phyloP scores from a whole-genome alignment of 1,140 invertebrate species.

The Ridgeia piscesae region DNA sequence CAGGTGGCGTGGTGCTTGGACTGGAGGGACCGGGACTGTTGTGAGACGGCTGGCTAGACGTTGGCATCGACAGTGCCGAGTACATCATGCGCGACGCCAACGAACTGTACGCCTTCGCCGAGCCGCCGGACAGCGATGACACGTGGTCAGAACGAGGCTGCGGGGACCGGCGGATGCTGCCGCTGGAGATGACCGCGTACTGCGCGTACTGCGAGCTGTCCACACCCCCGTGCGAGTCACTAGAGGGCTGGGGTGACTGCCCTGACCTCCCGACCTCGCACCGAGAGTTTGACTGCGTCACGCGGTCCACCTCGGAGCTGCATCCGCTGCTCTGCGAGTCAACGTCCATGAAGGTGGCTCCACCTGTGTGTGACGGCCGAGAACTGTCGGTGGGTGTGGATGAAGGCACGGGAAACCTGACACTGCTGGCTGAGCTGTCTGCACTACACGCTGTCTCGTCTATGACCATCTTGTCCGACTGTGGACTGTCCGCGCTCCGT shows the following conservation, averaged over 20 bases:
- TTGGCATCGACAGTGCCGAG: neutral
- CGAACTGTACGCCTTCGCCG: neutral
- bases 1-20: neutral
- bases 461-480: neutral
- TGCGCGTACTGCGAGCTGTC: neutral
- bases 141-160: neutral
- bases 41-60: neutral
- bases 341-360: neutral
- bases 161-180: neutral
- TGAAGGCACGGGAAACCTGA: neutral
- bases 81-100: neutral
- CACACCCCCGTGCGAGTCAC: neutral
- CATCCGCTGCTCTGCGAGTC: neutral
- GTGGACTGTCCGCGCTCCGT: neutral
- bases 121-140: neutral
- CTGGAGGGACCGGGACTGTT: neutral
- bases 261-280: neutral
- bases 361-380: neutral
- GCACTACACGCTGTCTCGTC: neutral
- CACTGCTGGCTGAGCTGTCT: neutral
- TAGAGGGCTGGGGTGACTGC: neutral
- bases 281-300: neutral
- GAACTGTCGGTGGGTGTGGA: neutral
- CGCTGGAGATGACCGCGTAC: neutral
- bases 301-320: neutral